Conservation (phyloP, 2,888 invertebrate genomes). For the Conops quadrifasciatus region DNA sequence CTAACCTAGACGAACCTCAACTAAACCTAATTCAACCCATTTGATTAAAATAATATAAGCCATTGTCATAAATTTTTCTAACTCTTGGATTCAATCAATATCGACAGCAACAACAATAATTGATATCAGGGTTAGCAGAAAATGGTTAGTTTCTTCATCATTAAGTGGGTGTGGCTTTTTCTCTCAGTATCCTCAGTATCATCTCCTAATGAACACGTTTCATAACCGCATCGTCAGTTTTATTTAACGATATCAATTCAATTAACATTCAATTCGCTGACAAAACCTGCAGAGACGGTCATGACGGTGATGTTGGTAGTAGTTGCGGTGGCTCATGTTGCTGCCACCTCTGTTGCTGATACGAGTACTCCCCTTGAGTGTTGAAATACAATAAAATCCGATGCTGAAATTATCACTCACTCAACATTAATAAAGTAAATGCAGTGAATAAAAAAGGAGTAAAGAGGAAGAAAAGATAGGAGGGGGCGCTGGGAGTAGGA, state of each 20-base stretch:
- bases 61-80: too few relatives aligned
- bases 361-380: neutral
- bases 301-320: neutral
- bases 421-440: constrained; percentile 2
- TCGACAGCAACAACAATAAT: too few relatives aligned
- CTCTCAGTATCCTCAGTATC: neutral
- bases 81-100: too few relatives aligned
- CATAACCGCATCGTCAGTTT: neutral
- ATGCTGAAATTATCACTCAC: constrained; percentile 30
- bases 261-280: constrained; percentile 20
- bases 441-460: neutral
- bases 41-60: too few relatives aligned
- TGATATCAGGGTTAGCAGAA: too few relatives aligned
- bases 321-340: neutral
- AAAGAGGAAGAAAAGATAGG: neutral
- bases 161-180: neutral
- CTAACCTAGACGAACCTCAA: too few relatives aligned
- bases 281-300: neutral
- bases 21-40: too few relatives aligned
- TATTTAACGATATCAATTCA: neutral
- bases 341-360: neutral
- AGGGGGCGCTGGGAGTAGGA: neutral
- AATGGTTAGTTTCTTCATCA: too few relatives aligned
- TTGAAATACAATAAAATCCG: constrained; percentile 17
- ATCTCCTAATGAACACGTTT: constrained; percentile 10